These are phyloP conservation scores for Lichenostomus cassidix DNA, from an alignment of 2,113 vertebrate genomes.

Conservation along the genomic window DNA sequence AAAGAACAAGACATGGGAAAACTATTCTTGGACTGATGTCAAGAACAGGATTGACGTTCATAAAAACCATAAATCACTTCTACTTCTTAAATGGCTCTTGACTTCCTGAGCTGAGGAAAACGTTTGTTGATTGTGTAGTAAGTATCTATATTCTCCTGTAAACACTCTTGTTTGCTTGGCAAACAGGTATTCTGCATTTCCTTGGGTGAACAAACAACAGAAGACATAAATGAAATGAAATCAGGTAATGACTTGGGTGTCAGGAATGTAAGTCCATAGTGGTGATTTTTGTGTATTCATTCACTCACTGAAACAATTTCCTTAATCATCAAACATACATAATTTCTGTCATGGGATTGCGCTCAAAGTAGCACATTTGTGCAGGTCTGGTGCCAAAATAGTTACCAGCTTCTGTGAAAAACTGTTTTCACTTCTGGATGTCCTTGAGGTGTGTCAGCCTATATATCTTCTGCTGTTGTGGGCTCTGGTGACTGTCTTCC, in stretches of 20 bases:
- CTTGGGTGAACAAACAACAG: not conserved
- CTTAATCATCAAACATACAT: not conserved
- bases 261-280: not conserved
- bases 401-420: not conserved
- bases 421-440: not conserved
- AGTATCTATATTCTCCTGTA: not conserved
- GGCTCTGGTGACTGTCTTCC: not conserved
- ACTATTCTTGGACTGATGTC: not conserved
- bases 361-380: not conserved
- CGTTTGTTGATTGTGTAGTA: not conserved
- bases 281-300: not conserved
- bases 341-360: not conserved
- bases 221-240: not conserved
- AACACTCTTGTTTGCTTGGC: not conserved
- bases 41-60: not conserved
- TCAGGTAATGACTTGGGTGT: not conserved
- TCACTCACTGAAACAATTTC: not conserved
- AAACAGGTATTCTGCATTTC: not conserved
- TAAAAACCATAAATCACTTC: not conserved
- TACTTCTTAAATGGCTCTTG: not conserved
- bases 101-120: not conserved
- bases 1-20: not conserved
- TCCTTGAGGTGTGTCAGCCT: not conserved
- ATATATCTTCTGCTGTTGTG: not conserved
- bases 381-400: not conserved